These are phyloP conservation scores for Leptinotarsa haldemani DNA, from an alignment of 2,888 invertebrate genomes.

Conservation along the genomic window DNA sequence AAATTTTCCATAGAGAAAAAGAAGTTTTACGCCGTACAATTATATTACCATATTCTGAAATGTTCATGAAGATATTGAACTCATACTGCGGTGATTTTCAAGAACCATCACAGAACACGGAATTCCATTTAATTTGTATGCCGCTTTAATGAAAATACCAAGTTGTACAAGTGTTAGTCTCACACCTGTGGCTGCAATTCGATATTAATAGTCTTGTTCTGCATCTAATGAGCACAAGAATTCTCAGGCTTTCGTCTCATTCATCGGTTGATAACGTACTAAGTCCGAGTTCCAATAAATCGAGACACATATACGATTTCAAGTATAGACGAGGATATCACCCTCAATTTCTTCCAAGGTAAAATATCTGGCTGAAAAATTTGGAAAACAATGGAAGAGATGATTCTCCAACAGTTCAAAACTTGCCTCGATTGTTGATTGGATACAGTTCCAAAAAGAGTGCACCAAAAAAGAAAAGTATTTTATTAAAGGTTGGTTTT, in stretches of 20 bases:
- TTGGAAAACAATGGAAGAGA: no score
- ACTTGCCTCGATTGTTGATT: no score
- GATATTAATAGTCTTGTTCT: slow-evolving; percentile 25
- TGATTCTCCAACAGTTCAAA: no score
- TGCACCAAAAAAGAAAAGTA: no score
- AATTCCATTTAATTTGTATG: slow-evolving; percentile 15
- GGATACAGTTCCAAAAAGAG: no score
- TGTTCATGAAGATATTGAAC: neutral
- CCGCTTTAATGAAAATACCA: slow-evolving; percentile 9
- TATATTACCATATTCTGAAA: neutral
- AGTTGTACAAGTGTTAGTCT: neutral
- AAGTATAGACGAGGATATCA: neutral
- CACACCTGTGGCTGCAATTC: slow-evolving; percentile 19
- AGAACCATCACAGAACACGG: neutral
- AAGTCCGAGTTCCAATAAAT: slow-evolving; percentile 39
- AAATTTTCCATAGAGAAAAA: no score
- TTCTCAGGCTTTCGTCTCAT: slow-evolving; percentile 23
- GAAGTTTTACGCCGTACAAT: no score
- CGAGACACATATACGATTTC: slow-evolving; percentile 33
- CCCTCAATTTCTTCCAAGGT: no score
- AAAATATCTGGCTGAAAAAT: no score
- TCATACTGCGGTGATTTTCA: neutral
- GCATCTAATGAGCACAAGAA: slow-evolving; percentile 30
- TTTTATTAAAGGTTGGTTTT: no score
- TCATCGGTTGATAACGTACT: slow-evolving; percentile 38